Evolutionary conservation across 2,888 invertebrate species (phyloP).

Genomic region (Dimorphilus gyrociliatus): DNA sequence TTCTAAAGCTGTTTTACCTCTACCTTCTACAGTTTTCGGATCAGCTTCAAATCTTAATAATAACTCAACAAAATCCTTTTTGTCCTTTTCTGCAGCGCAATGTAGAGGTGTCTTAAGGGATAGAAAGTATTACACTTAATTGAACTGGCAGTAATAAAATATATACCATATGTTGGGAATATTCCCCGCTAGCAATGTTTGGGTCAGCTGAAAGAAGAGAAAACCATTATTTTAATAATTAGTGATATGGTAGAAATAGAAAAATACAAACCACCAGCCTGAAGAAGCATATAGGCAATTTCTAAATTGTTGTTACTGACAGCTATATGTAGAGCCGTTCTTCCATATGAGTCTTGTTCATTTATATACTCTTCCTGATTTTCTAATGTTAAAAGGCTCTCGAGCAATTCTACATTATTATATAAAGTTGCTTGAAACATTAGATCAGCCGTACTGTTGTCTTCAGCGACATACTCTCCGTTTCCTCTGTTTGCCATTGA

Average conservation of each 20-base stretch:
- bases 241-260: no score
- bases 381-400: constrained; percentile 23
- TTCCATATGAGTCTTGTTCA: constrained; percentile 20
- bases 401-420: constrained; percentile 24
- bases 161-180: constrained; percentile 12
- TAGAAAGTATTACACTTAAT: neutral
- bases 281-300: constrained; percentile 22
- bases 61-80: constrained; percentile 50
- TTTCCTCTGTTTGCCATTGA: no score
- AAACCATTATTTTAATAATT: no score
- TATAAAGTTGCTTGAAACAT: constrained; percentile 30
- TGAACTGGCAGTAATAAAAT: no score
- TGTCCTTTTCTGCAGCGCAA: constrained; percentile 62
- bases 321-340: constrained; percentile 28
- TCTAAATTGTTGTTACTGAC: constrained; percentile 29
- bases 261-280: constrained; percentile 30
- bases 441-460: no score
- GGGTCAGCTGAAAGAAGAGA: constrained; percentile 11
- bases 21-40: constrained; percentile 47
- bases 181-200: constrained; percentile 9
- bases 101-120: constrained; percentile 55
- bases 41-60: constrained; percentile 54
- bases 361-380: constrained; percentile 18
- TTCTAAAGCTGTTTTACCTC: constrained; percentile 55
- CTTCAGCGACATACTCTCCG: no score